Percentiles rank a stretch among this genome's conserved stretches.
These are phyloP conservation scores for Synanthedon andrenaeformis DNA, from an alignment of 2,888 invertebrate genomes.

Conservation along the genomic window DNA sequence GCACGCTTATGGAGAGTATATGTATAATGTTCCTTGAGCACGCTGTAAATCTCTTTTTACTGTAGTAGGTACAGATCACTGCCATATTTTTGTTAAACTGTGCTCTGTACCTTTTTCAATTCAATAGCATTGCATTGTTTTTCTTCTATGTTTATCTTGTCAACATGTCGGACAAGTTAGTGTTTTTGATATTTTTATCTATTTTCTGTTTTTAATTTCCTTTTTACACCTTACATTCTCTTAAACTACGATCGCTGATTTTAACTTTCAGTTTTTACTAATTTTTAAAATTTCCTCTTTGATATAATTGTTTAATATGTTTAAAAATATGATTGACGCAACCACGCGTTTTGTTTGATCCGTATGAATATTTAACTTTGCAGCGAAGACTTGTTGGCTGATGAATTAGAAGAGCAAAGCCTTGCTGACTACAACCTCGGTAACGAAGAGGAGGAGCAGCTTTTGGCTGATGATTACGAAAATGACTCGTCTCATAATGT, in stretches of 20 bases:
- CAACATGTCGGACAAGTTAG: constrained; percentile 68
- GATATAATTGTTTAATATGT: not conserved
- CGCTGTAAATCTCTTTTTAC: too few relatives aligned
- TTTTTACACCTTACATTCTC: not conserved
- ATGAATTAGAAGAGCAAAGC: constrained; percentile 63
- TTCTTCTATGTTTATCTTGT: constrained; percentile 14
- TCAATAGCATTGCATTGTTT: too few relatives aligned
- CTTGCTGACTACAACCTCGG: constrained; percentile 63
- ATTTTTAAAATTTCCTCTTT: not conserved
- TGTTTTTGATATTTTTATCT: constrained; percentile 16
- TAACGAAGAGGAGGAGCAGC: constrained; percentile 62
- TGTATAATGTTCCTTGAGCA: too few relatives aligned
- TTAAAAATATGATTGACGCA: not conserved
- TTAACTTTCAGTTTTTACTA: not conserved
- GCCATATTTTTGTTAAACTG: too few relatives aligned
- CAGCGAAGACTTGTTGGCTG: constrained; percentile 64
- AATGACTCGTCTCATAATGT: constrained; percentile 47
- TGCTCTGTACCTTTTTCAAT: too few relatives aligned
- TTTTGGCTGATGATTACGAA: constrained; percentile 60
- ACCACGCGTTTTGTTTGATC: not conserved
- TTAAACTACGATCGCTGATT: not conserved
- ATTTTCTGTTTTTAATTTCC: constrained; percentile 1
- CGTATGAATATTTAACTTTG: constrained; percentile 1
- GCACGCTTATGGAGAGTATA: too few relatives aligned
- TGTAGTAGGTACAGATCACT: too few relatives aligned